phyloP scores from a whole-genome alignment of 2,113 vertebrate species.

The Rhombomys opimus region DNA sequence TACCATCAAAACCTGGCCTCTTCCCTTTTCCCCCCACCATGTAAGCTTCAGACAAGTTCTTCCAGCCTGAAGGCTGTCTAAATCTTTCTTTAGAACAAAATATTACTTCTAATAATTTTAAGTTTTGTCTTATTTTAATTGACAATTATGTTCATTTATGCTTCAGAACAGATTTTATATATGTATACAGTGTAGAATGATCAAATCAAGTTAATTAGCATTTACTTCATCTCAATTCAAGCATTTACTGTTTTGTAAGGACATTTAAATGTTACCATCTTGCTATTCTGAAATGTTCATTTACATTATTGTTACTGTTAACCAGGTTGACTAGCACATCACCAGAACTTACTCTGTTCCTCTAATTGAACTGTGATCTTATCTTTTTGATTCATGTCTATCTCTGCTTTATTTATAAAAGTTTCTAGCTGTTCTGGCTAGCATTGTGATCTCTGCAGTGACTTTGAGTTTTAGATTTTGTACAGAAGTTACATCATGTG shows the following conservation, averaged over 20 bases:
- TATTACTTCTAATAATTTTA: not conserved
- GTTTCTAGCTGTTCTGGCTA: not conserved
- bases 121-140: not conserved
- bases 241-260: not conserved
- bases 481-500: not conserved
- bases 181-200: not conserved
- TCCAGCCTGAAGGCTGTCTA: not conserved
- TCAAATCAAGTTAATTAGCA: not conserved
- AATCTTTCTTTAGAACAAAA: not conserved
- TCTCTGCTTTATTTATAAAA: not conserved
- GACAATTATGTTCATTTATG: not conserved
- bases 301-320: not conserved
- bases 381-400: not conserved
- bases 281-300: not conserved
- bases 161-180: not conserved
- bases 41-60: not conserved
- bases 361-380: not conserved
- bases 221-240: not conserved
- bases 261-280: not conserved
- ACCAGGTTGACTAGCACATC: not conserved
- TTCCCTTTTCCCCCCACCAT: accelerated
- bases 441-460: not conserved
- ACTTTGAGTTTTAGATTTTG: not conserved
- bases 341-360: not conserved
- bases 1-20: not conserved